These are phyloP conservation scores for Proteles cristata DNA, from an alignment of 2,113 vertebrate species.

Conservation along the genomic window DNA sequence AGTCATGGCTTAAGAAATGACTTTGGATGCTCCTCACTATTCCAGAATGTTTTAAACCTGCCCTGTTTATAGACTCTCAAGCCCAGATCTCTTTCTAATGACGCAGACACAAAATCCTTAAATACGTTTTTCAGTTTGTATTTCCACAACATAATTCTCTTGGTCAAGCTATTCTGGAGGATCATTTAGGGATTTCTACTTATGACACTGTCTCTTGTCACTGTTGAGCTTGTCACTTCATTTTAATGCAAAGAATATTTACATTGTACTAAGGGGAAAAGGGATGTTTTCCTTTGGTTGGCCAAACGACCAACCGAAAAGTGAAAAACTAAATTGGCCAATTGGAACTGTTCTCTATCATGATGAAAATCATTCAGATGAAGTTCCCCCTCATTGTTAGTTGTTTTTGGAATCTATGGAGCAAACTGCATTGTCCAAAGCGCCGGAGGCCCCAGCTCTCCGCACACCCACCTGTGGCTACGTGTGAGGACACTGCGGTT, in stretches of 20 bases:
- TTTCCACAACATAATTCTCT: background rate
- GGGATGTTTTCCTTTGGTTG: background rate
- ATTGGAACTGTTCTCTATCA: background rate
- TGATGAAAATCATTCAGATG: background rate
- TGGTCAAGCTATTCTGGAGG: background rate
- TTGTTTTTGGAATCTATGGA: background rate
- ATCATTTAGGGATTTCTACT: background rate
- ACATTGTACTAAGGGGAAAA: background rate
- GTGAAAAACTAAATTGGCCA: background rate
- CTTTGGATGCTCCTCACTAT: background rate
- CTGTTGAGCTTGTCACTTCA: background rate
- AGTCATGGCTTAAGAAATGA: background rate
- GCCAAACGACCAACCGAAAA: background rate
- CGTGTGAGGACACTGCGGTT: rapidly evolving
- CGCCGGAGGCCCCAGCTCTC: background rate
- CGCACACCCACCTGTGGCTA: rapidly evolving
- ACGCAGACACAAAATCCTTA: background rate
- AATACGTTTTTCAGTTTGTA: background rate
- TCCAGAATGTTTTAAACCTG: background rate
- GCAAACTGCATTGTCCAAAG: background rate
- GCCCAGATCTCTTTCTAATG: background rate
- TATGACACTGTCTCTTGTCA: background rate
- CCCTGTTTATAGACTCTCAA: background rate
- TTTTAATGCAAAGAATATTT: background rate
- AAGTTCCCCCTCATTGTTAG: background rate